Evolutionary conservation across 2,113 vertebrate species (phyloP).

Genomic region (Pygoscelis adeliae): DNA sequence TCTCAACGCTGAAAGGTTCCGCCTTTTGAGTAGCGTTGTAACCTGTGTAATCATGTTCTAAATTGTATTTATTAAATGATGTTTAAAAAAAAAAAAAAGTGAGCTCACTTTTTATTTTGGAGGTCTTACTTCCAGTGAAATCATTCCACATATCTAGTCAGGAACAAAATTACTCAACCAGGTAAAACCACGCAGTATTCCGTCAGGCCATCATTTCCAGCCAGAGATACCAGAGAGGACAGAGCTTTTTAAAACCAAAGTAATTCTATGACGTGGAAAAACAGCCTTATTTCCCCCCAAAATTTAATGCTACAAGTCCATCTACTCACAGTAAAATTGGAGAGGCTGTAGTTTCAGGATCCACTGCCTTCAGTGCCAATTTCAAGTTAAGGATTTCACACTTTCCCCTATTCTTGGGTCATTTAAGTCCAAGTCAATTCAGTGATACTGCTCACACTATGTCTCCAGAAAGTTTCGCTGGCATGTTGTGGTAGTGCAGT

Average conservation of each 20-base stretch:
- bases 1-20: background rate
- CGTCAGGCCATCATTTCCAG: background rate
- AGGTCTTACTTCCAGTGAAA: background rate
- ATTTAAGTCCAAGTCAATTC: background rate
- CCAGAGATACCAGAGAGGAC: background rate
- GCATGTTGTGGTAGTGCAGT: background rate
- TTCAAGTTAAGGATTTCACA: background rate
- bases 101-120: background rate
- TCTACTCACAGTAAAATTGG: background rate
- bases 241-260: background rate
- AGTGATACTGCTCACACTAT: background rate
- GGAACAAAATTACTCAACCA: background rate
- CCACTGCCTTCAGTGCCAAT: background rate
- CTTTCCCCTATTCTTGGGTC: background rate
- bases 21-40: background rate
- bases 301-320: background rate
- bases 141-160: background rate
- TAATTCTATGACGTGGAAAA: background rate
- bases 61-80: background rate
- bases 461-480: background rate
- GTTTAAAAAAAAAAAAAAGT: background rate
- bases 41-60: background rate
- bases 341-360: background rate
- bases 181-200: background rate
- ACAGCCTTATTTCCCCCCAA: fast-evolving